A percentile compares a stretch with the other conserved stretches of the same genome.
Conservation (phyloP, 2,113 vertebrate species). For the Meriones unguiculatus region DNA sequence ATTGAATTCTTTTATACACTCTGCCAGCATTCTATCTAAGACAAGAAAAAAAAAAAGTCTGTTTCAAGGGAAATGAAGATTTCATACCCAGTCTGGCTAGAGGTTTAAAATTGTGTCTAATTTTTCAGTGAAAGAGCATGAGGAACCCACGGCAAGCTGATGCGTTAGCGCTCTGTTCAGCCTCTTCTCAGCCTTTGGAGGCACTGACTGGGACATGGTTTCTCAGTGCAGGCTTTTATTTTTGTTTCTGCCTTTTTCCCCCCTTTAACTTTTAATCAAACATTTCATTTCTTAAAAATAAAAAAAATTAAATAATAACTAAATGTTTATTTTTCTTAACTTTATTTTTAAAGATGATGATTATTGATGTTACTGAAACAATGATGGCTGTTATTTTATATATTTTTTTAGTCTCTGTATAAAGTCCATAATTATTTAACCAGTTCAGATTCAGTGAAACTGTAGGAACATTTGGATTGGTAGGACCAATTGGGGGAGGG, state of each 20-base stretch:
- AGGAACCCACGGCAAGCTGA: slow-evolving; percentile 14
- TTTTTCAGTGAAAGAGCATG: slow-evolving; percentile 59
- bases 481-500: neutral
- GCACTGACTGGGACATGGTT: neutral
- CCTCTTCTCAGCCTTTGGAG: slow-evolving; percentile 6
- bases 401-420: neutral
- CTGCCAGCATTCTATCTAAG: slow-evolving; percentile 86
- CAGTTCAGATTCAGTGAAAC: neutral
- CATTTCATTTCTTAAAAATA: slow-evolving; percentile 58
- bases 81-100: slow-evolving; percentile 73
- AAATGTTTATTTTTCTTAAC: slow-evolving; percentile 34
- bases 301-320: slow-evolving; percentile 46
- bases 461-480: slow-evolving; percentile 26
- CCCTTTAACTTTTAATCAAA: neutral
- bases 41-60: slow-evolving; percentile 69
- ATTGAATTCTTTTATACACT: slow-evolving; percentile 88
- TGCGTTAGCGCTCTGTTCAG: neutral
- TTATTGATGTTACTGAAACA: slow-evolving; percentile 35
- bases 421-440: slow-evolving; percentile 7
- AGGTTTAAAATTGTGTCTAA: slow-evolving; percentile 73
- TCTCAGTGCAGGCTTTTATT: neutral
- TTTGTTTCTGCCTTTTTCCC: neutral
- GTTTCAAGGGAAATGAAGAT: slow-evolving; percentile 82
- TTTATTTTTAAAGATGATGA: slow-evolving; percentile 23
- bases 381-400: slow-evolving; percentile 15